phyloP scores from a whole-genome alignment of 1,140 invertebrate genomes.

The Cyphomyrmex costatus region DNA sequence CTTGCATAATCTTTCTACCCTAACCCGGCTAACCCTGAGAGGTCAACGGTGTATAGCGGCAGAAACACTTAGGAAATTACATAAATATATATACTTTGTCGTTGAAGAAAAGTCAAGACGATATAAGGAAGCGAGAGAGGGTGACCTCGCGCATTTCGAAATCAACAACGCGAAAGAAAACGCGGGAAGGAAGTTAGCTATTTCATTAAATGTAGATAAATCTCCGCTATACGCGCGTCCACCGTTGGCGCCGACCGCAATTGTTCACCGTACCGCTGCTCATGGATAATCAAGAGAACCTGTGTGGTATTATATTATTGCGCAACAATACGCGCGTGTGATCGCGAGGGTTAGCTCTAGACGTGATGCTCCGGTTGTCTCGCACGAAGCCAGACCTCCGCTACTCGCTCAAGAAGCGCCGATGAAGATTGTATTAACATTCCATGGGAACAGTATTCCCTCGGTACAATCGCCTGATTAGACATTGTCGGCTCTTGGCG shows the following conservation, averaged over 20 bases:
- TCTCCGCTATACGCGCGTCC: background rate
- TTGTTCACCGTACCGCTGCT: slow-evolving; percentile 44
- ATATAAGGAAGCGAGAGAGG: background rate
- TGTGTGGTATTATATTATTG: slow-evolving; percentile 68
- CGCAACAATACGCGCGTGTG: slow-evolving; percentile 79
- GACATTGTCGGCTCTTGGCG: slow-evolving; percentile 58
- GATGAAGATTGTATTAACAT: slow-evolving; percentile 82
- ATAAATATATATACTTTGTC: slow-evolving; percentile 53
- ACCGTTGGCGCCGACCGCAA: slow-evolving; percentile 5
- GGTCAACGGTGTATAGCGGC: slow-evolving; percentile 39
- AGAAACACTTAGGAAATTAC: slow-evolving; percentile 63
- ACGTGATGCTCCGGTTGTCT: slow-evolving; percentile 57
- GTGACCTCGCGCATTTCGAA: slow-evolving; percentile 31
- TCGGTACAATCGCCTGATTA: slow-evolving; percentile 74
- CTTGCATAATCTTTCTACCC: slow-evolving; percentile 32
- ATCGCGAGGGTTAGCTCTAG: slow-evolving; percentile 59
- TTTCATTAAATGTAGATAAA: slow-evolving; percentile 71
- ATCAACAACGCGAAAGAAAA: slow-evolving; percentile 71
- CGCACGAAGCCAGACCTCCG: slow-evolving; percentile 46
- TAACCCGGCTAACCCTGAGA: slow-evolving; percentile 41
- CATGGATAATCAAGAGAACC: slow-evolving; percentile 66
- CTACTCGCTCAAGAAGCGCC: slow-evolving; percentile 57
- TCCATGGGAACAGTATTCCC: slow-evolving; percentile 83
- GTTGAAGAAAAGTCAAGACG: slow-evolving; percentile 44
- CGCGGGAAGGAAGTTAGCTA: slow-evolving; percentile 58